phyloP scores from a whole-genome alignment of 1,140 invertebrate genomes.

The Mizuhopecten yessoensis region DNA sequence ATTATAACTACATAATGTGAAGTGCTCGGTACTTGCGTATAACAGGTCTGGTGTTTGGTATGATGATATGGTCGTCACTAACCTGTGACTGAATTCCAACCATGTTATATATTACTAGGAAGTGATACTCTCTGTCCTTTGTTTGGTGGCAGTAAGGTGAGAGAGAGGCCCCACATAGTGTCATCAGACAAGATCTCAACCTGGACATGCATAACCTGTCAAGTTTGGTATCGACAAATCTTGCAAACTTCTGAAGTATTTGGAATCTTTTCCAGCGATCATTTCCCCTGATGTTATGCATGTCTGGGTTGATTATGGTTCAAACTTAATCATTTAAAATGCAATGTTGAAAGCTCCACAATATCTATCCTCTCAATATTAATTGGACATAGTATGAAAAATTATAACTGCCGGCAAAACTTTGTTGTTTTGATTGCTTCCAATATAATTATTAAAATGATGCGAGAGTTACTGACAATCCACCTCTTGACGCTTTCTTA shows the following conservation, averaged over 20 bases:
- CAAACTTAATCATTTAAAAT: background rate
- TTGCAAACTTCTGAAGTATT: background rate
- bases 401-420: background rate
- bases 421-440: constrained; percentile 23
- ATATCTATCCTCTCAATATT: background rate
- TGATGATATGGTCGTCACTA: background rate
- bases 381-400: background rate
- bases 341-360: background rate
- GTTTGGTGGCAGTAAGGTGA: background rate
- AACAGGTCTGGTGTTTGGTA: background rate
- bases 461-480: background rate
- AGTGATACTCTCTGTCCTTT: background rate
- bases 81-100: background rate
- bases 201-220: background rate
- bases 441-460: background rate
- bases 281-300: background rate
- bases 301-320: background rate
- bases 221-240: background rate
- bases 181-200: background rate
- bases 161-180: background rate
- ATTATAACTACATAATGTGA: background rate
- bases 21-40: background rate
- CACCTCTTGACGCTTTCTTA: background rate
- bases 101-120: background rate
- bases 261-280: background rate